A percentile compares a stretch with the other conserved stretches of the same genome.
Evolutionary conservation across 1,140 invertebrate species (phyloP).

Genomic region (Vanessa tameamea): DNA sequence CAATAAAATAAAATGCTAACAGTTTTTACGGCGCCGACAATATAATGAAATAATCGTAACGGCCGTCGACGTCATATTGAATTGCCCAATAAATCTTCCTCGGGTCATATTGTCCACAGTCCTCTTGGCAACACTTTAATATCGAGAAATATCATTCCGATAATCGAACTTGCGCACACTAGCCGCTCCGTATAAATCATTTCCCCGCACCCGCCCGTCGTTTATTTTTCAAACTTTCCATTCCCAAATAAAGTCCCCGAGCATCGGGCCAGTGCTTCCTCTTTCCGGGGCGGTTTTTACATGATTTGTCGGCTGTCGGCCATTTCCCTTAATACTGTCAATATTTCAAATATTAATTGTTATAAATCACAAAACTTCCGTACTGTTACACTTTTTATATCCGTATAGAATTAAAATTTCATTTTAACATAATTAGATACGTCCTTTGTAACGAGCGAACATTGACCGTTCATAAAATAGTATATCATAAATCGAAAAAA

Average conservation of each 20-base stretch:
- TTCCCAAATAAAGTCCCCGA: conserved; percentile 79
- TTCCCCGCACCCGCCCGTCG: conserved; percentile 68
- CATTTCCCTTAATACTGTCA: conserved; percentile 79
- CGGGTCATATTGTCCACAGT: conserved; percentile 79
- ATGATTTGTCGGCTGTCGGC: conserved; percentile 78
- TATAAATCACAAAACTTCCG: conserved; percentile 77
- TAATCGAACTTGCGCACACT: conserved; percentile 73
- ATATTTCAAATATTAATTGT: conserved; percentile 81
- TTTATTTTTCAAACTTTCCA: conserved; percentile 80
- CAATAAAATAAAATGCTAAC: conserved; percentile 79
- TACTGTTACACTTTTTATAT: conserved; percentile 55
- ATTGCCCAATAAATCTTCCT: conserved; percentile 77
- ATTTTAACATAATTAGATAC: conserved; percentile 57
- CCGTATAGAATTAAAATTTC: conserved; percentile 55
- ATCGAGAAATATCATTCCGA: conserved; percentile 79
- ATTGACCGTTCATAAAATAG: conserved; percentile 23
- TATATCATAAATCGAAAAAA: conserved; percentile 34
- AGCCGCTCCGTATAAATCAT: conserved; percentile 74
- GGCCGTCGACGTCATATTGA: conserved; percentile 70
- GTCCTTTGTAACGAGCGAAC: conserved; percentile 29
- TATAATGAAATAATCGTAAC: conserved; percentile 81
- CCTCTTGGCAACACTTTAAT: conserved; percentile 79
- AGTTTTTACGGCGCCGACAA: conserved; percentile 79
- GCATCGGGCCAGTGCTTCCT: conserved; percentile 75
- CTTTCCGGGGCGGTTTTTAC: conserved; percentile 79